phyloP scores from a whole-genome alignment of 2,113 vertebrate genomes.

The Hirundichthys speculiger region DNA sequence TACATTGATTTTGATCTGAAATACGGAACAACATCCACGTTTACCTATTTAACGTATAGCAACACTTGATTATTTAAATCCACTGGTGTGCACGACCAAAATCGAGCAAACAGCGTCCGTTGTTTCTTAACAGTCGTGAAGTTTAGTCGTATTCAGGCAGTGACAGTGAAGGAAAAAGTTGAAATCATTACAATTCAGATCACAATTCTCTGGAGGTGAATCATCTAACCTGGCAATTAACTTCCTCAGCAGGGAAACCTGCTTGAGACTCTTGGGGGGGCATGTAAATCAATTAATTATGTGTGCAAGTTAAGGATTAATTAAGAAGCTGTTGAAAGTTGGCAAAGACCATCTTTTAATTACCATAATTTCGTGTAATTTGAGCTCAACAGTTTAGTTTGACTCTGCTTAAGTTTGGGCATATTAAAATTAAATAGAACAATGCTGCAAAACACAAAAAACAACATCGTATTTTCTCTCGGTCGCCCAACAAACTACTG shows the following conservation, averaged over 20 bases:
- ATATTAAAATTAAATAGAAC: neutral
- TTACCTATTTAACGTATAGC: too few relatives aligned
- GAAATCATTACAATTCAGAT: conserved; percentile 66
- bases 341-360: conserved; percentile 27
- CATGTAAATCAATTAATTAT: conserved; percentile 71
- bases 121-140: neutral
- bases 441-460: neutral
- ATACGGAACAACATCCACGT: too few relatives aligned
- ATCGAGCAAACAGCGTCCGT: too few relatives aligned
- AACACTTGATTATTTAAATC: too few relatives aligned
- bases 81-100: too few relatives aligned
- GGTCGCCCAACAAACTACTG: too few relatives aligned
- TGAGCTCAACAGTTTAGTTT: conserved; percentile 10
- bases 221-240: conserved; percentile 75
- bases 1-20: too few relatives aligned
- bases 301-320: conserved; percentile 65
- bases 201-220: conserved; percentile 53
- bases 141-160: conserved; percentile 11
- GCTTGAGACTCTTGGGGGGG: conserved; percentile 31
- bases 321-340: conserved; percentile 61
- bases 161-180: conserved; percentile 17
- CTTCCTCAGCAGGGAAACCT: conserved; percentile 66
- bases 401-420: neutral
- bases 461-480: neutral
- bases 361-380: conserved; percentile 1